Evolutionary conservation across 1,140 invertebrate genomes (phyloP).

Genomic region (Stratiolaelaps scimitus): DNA sequence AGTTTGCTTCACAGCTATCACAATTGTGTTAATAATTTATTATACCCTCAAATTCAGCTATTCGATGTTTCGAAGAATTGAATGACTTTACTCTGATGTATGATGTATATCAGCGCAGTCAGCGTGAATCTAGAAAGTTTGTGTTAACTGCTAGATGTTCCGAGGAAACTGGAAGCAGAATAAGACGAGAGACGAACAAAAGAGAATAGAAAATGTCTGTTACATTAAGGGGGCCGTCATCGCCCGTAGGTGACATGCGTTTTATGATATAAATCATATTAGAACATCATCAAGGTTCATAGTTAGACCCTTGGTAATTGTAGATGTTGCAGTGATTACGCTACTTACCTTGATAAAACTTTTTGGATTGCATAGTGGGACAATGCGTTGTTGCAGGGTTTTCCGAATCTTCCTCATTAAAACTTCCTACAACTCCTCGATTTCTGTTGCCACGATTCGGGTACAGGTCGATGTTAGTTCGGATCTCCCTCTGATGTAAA

Average conservation of each 20-base stretch:
- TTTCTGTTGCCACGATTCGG: slow-evolving; percentile 32
- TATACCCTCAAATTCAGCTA: too few relatives aligned
- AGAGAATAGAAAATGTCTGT: neutral
- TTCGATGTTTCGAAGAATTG: too few relatives aligned
- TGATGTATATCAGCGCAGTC: neutral
- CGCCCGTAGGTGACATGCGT: neutral
- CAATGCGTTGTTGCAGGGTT: neutral
- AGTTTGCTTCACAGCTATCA: too few relatives aligned
- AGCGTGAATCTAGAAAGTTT: slow-evolving; percentile 1
- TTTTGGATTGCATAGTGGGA: slow-evolving; percentile 16
- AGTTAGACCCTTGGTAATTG: neutral
- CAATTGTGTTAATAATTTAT: too few relatives aligned
- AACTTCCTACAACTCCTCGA: too few relatives aligned
- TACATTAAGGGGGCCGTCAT: neutral
- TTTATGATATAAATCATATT: neutral
- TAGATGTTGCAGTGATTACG: neutral
- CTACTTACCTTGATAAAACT: slow-evolving; percentile 22
- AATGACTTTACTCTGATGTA: too few relatives aligned
- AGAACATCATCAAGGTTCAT: neutral
- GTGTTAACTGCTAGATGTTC: slow-evolving; percentile 14
- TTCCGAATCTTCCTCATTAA: slow-evolving; percentile 3
- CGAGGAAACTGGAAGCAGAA: neutral
- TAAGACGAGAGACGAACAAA: neutral
- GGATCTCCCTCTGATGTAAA: slow-evolving; percentile 72
- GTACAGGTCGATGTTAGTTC: slow-evolving; percentile 90